Base-by-base conservation (phyloP, 2,113 vertebrate species). In the Coptodon bakossiorum region DNA sequence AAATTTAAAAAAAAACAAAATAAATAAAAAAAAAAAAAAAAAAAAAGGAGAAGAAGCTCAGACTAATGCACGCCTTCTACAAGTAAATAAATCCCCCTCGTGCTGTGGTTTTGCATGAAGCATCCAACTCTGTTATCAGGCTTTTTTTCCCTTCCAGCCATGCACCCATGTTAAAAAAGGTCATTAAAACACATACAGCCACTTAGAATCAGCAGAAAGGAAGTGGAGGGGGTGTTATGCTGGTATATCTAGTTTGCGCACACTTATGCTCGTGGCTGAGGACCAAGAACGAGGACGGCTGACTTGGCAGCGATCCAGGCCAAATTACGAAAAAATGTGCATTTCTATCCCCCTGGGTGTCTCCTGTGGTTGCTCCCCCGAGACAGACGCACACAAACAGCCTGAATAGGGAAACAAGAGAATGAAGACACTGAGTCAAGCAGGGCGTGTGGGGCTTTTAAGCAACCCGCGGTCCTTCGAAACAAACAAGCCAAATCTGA, bases 261-360 rank as follows among this genome's bases (percentile, higher is more conserved):
- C 85, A 89, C 80, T 86, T 48, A 3, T 91, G 45, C 80, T 88
- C 57, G 73, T 91, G 90, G 89, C 88, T 34, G 43, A 81, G 17
- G 12, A 92, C 83, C 88, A 91, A 86, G 81, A 71, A 87, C 36
- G 56, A 53, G 66, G 78, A 90, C 76, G 84, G 90, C 92, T 88
- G 89, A 81, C 79, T 79, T 91, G 88, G 92, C 50, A 4, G 38
- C 1, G 1, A 61, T 83, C 94, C 94, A 95, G 90, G 83, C 10
- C 82, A 93, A 94, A 95, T 93, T 89, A 94, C 89, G 7, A 88
- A 93, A 90, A 93, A 93, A 94, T 91, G 57, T 91, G 86, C 88
- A 71, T 90, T 94, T 95, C 87, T 89, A 90, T 91, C 86, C 91
- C 88, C 84, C 22, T 53, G 90, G 83, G 90, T 91, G 93, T 89